Evolutionary conservation across 2,113 vertebrate species (phyloP).

Genomic region (Hoplias malabaricus): DNA sequence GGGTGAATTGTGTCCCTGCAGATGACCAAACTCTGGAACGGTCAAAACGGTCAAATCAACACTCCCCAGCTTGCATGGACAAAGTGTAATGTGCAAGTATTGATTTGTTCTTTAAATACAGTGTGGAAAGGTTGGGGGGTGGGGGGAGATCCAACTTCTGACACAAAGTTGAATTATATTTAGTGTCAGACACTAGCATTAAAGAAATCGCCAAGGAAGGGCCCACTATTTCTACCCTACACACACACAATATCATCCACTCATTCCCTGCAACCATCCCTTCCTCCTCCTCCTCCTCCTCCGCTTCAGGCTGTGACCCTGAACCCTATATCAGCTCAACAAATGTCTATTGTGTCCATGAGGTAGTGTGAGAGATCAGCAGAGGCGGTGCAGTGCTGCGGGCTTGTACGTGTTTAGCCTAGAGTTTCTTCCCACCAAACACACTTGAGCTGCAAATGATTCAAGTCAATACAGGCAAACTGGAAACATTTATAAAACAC

Average conservation of each 20-base stretch:
- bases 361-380: background rate
- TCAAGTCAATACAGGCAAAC: background rate
- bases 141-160: background rate
- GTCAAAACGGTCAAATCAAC: conserved; percentile 47
- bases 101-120: conserved; percentile 28
- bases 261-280: background rate
- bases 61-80: background rate
- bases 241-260: background rate
- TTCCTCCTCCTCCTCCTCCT: background rate
- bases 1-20: conserved; percentile 18
- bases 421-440: background rate
- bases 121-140: too few relatives aligned
- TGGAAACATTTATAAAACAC: background rate
- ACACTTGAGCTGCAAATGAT: background rate
- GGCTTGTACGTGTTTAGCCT: background rate
- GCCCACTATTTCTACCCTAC: background rate
- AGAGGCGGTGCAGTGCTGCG: conserved; percentile 6
- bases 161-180: background rate
- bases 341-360: background rate
- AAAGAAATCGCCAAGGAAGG: too few relatives aligned
- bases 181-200: too few relatives aligned
- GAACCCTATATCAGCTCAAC: background rate
- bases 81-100: conserved; percentile 3
- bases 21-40: conserved; percentile 44
- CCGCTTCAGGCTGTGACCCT: background rate